Percentiles rank a stretch among this genome's conserved stretches.
Evolutionary conservation across 1,140 invertebrate species (phyloP).

Genomic region (Drosophila takahashii): DNA sequence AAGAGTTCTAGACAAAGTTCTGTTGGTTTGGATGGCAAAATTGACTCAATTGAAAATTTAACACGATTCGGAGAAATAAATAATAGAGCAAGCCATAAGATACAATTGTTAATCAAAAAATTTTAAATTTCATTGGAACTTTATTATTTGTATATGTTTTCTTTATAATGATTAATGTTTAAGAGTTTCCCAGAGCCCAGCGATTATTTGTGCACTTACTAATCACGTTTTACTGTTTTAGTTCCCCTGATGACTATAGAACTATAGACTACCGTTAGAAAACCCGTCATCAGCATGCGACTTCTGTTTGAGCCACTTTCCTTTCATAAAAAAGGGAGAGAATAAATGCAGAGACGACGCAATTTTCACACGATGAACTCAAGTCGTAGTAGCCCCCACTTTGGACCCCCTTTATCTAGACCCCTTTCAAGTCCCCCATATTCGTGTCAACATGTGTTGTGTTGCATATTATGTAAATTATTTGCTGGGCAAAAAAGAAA

Average conservation of each 20-base stretch:
- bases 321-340: background rate
- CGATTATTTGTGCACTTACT: background rate
- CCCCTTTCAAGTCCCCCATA: slow-evolving; percentile 35
- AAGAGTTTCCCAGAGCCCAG: slow-evolving; percentile 1
- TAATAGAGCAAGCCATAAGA: too few relatives aligned
- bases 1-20: background rate
- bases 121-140: too few relatives aligned
- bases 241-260: slow-evolving; percentile 8
- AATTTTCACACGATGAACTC: slow-evolving; percentile 53
- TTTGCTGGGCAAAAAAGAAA: slow-evolving; percentile 63
- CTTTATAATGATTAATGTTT: too few relatives aligned
- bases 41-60: background rate
- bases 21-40: background rate
- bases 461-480: slow-evolving; percentile 83
- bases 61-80: too few relatives aligned
- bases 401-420: background rate
- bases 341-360: slow-evolving; percentile 15
- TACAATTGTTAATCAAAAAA: too few relatives aligned
- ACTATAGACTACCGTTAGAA: slow-evolving; percentile 39
- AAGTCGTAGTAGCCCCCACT: slow-evolving; percentile 14
- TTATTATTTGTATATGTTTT: too few relatives aligned
- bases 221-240: background rate
- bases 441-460: slow-evolving; percentile 72
- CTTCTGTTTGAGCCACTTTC: slow-evolving; percentile 30
- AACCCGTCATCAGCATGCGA: slow-evolving; percentile 27